Base-by-base conservation (phyloP, 2,888 invertebrate species). In the Psococerastis gibbosa region DNA sequence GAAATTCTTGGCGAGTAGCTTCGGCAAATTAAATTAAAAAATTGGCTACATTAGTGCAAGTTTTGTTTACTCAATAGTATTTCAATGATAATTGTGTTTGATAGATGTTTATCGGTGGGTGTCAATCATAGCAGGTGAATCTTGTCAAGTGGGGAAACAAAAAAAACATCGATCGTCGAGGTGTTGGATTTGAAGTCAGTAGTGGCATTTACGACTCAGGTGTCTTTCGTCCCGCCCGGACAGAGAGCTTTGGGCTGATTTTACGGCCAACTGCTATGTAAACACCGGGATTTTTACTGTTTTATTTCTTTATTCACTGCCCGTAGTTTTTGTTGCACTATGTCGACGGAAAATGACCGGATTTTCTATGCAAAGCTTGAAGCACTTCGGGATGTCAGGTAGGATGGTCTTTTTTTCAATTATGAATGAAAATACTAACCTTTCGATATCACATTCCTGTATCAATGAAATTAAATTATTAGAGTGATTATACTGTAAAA, bases 301-400 rank as follows among this genome's bases (percentile, higher is more conserved):
- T 33, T 33, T 15, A 16, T 33, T 33, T 17, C 15, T 38, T 34
- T 27, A 27, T 27, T 27, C 11, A 11, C 27, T 27, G 27, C 11
- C 6, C 8, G 27, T 6, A n/a, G n/a, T n/a, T n/a, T n/a, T n/a
- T n/a, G n/a, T n/a, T n/a, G n/a, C n/a, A 38, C 13, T 13, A 38
- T 38, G 38, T 17, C 38, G 20, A 38, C 22, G 17, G 16, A 45
- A 32, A 52, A 82, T 62, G 83, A 87, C 64, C 71, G 85, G 47
- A 78, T 82, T 56, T 79, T 88, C 58, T 83, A 85, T 64, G 85
- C 87, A 42, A 92, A 91, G 64, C 66, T 92, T 52, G 91, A 92
- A 67, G 87, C 85, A 47, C 73, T 92, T 56, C 91, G 91, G 66
- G 91, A 92, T 60, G 87, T 92, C 52, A 75, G 84, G 85, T 85